Evolutionary conservation across 2,113 vertebrate species (phyloP), one percentile per base, ranked within the genome.

Genomic region (Podocnemis expansa): DNA sequence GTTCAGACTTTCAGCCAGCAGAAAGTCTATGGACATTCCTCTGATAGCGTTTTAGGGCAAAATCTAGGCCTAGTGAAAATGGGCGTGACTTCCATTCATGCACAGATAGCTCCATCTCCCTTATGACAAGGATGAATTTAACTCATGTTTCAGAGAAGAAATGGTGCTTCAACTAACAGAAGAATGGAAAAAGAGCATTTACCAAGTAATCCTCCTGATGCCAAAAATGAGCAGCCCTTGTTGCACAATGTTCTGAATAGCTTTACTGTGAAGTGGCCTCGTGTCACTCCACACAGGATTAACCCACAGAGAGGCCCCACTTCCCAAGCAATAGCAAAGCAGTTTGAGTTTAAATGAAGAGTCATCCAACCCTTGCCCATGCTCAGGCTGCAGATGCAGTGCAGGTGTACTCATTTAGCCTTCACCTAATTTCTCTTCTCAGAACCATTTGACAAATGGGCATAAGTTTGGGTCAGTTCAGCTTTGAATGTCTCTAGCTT

Each of bases 351-450:
- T 43, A 45, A 45, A 29, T 76, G 41, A 41, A 27, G 12, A 43
- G 25, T 75, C 19, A 12, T 41, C 43, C 73, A 27, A 3, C 13
- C 6, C 43, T 14, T 45, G 24, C 41, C 38, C 38, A 14, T 45
- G 14, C 5, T 3, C 24, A 43, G 81, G 55, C 60, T 41, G 25
- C 0, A 4, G 0, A 0, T 6, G 17, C 73, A 83, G 87, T 29
- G 34, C 63, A 60, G 14, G 56, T 84, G 27, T 1, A 5, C 38
- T 87, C 25, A 1, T 38, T 83, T 3, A 2, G 21, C 22, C 0
- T 8, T 5, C n/a, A n/a, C 43, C 2, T 5, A 45, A 49, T 22
- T 2, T 34, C 43, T 83, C 9, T 82, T 73, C 78, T 51, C 43
- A 49, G 78, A 41, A 27, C 34, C 2, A 0, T 49, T 52, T 54